Evolutionary conservation across 30 jellyfish, hydroid and myxozoan genomes (phyloP), one percentile per base, ranked within the genome.

Genomic region (Sanderia malayensis): DNA sequence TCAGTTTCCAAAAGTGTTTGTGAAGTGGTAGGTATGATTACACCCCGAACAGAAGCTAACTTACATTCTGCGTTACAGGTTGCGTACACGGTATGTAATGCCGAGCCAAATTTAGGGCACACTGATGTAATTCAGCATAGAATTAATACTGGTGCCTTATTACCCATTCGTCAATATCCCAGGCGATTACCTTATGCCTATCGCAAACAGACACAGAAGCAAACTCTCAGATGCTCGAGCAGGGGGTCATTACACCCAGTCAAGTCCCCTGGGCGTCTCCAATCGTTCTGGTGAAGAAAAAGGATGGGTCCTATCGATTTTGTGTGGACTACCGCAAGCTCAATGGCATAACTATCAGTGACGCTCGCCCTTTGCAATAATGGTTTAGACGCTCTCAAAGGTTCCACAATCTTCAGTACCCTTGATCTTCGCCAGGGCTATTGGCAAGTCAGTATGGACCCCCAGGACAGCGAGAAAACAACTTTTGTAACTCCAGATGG

Each of bases 331-430:
- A 49, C 25, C 27, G 86, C 21, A 74, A 61, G 33, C 33, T 74
- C 66, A 74, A 74, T 32, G 68, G 67, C 20, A 58, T 74, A 7
- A 82, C 94, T 1, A 61, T 55, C 33, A 82, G 60, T 45, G 89
- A 82, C 31, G 63, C 76, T 2, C 81, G 57, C 67, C 92, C 92
- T 28, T 57, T 82, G 2, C 94, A 27, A 77, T 64, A 87, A 77
- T 61, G 34, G 18, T 7, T 34, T 79, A 17, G 85, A 62, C 49
- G 46, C 76, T 2, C 62, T 79, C 2, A n/a, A 70, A 9, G 77
- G 76, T 32, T 66, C 73, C 45, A 18, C 11, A 7, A 9, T 46
- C 22, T 79, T 79, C 29, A 45, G 82, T 57, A 77, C 89, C 15
- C 67, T 77, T 2, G 87, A 77, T 46, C 30, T 77, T 4, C 72